Percentiles rank a stretch among this genome's conserved stretches.
Evolutionary conservation across 2,888 invertebrate genomes (phyloP).

Genomic region (Tetramorium bicarinatum): DNA sequence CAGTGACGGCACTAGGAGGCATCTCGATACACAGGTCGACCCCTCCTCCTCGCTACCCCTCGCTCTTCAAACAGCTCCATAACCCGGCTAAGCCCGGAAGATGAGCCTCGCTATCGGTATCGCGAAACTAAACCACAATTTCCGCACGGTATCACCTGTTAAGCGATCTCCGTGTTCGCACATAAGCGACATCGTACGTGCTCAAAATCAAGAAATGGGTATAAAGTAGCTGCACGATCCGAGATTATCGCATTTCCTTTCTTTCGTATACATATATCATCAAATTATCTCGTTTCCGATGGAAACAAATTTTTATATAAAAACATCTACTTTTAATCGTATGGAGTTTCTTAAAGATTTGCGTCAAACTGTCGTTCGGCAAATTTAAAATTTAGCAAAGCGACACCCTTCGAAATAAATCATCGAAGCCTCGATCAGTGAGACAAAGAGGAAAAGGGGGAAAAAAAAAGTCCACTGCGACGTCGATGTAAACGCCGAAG

Average conservation of each 20-base stretch:
- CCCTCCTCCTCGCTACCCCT: not conserved
- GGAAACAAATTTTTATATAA: not conserved
- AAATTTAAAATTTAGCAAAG: slow-evolving; percentile 6
- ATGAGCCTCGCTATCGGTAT: slow-evolving; percentile 52
- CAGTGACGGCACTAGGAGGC: slow-evolving; percentile 53
- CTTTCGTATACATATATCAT: not conserved
- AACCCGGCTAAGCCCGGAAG: slow-evolving; percentile 43
- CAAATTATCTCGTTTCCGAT: not conserved
- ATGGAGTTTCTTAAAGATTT: not conserved
- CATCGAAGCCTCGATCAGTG: slow-evolving; percentile 46
- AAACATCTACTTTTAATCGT: not conserved
- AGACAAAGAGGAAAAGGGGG: not conserved
- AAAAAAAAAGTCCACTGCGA: slow-evolving; percentile 56
- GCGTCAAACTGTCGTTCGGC: not conserved
- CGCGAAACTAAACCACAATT: slow-evolving; percentile 63
- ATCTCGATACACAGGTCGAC: slow-evolving; percentile 66
- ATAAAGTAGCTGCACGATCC: not conserved
- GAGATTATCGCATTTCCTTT: not conserved
- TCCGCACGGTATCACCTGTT: slow-evolving; percentile 68
- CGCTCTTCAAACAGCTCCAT: slow-evolving; percentile 57
- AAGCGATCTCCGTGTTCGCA: slow-evolving; percentile 41
- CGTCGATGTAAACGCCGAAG: slow-evolving; percentile 50
- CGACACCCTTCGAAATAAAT: not conserved
- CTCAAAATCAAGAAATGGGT: slow-evolving; percentile 16
- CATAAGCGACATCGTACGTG: slow-evolving; percentile 50